A percentile compares a stretch with the other conserved stretches of the same genome.
These are phyloP conservation scores for Psittacula derbiana DNA, from an alignment of 2,797 vertebrate genomes.

Conservation along the genomic window DNA sequence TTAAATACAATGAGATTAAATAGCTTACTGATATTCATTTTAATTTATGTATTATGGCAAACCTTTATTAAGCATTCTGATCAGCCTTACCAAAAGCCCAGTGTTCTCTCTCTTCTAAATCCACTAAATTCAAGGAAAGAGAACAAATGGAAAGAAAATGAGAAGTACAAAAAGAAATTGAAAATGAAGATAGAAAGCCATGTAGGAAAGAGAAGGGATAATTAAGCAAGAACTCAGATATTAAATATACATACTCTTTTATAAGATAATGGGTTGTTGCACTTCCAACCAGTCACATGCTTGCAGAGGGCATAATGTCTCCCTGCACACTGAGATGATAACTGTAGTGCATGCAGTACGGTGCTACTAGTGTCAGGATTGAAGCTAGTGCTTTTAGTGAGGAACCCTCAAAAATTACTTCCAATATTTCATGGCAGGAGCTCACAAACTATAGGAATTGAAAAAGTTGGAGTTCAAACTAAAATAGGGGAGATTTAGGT, in stretches of 20 bases:
- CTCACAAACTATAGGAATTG: not conserved
- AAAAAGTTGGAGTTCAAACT: not conserved
- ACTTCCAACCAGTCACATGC: not conserved
- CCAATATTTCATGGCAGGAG: not conserved
- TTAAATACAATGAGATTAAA: not conserved
- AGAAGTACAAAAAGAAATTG: not conserved
- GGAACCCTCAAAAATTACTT: not conserved
- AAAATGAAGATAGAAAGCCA: not conserved
- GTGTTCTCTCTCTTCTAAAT: not conserved
- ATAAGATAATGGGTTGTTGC: not conserved
- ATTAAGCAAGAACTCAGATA: not conserved
- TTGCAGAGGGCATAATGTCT: not conserved
- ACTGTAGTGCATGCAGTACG: fast-evolving
- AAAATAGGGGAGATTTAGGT: not conserved
- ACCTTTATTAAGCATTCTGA: not conserved
- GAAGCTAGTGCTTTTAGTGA: not conserved
- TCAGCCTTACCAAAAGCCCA: not conserved
- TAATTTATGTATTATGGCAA: not conserved
- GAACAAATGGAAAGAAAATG: not conserved
- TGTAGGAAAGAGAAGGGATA: not conserved
- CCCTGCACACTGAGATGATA: not conserved
- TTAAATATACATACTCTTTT: not conserved
- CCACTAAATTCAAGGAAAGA: not conserved
- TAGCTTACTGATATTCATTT: not conserved
- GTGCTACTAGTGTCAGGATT: fast-evolving